Evolutionary conservation across 2,797 vertebrate species (phyloP), one percentile per base, ranked within the genome.

Genomic region (Cichlasoma orientale): DNA sequence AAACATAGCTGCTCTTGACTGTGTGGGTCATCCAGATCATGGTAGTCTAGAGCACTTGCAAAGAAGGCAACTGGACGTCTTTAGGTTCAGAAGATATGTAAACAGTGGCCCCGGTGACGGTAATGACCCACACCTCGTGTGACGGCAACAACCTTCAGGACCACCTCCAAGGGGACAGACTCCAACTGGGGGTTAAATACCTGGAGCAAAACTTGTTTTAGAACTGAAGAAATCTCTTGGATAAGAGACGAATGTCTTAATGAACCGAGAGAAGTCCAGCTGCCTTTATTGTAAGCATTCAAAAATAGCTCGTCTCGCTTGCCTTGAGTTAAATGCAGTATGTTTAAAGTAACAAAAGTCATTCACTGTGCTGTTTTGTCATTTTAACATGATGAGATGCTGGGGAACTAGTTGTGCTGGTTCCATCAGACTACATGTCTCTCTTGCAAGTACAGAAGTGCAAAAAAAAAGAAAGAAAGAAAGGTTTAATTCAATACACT

Each of bases 371-470:
- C 63, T 50, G 25, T 25, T 47, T 29, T 50, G 25, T 68, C 25
- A 29, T 47, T 68, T 25, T 68, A 29, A 29, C 41, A 50, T 68
- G 3, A 0, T n/a, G 25, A 68, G 63, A 68, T 9, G 7, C 41
- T 50, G 41, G 63, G 12, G 18, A 68, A 68, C 63, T 27, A 14
- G 5, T 16, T 44, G 47, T 68, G 6, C 63, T 1, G 12, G 19
- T 66, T 31, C 44, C 25, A 29, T 61, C 68, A 53, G 19, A 69
- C 70, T 72, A 69, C 69, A 72, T 54, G 29, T 50, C 14, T 70
- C 56, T 53, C 63, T 11, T 73, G 23, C 41, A 72, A 66, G 58
- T 73, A 68, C 44, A 47, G 16, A 7, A 21, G 16, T 50, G 4
- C 6, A 19, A 69, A 61, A 56, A 59, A n/a, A 33, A 38, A 61